Base-by-base conservation (phyloP, 2,888 invertebrate species). In the Callimorpha dominula region DNA sequence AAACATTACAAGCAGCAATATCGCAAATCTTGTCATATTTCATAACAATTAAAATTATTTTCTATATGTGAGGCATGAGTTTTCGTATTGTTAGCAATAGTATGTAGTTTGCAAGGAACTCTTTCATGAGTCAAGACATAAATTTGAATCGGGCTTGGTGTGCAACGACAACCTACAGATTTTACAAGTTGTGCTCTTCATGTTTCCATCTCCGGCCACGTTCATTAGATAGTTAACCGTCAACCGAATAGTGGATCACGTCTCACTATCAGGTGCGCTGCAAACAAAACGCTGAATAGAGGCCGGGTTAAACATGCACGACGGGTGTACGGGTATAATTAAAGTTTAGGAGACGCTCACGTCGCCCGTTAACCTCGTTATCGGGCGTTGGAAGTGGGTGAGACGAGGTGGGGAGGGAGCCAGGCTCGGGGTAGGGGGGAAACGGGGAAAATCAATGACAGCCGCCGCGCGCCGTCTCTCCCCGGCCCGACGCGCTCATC, bases 341-440 rank as follows among this genome's bases (percentile, higher is more conserved):
- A 95, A 95, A 95, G 95, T 95, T 95, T 95, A 95, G 95, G 95
- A 95, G 94, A 95, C 94, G 94, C 95, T 95, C 95, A 95, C 95
- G 95, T 95, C 95, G 95, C 95, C 95, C 95, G 95, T 95, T 95
- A 95, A 95, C 95, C 95, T 95, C 95, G 95, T 95, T 95, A 95
- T 95, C 95, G 95, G 95, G 95, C 94, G 95, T 93, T 95, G 93
- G 95, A 95, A 95, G 95, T 95, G 95, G 95, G 95, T 95, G 95
- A 95, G 95, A 95, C 95, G 95, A 93, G 93, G 94, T 88, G 93
- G 92, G 92, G 91, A 87, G 91, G 91, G 92, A 89, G 89, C 86
- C 88, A 88, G 88, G 89, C 88, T 88, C 87, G 91, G 90, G 91
- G 89, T 82, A 77, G 89, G 91, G 91, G 92, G 92, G 92, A 87